Conservation (phyloP, 35 echinoderm and acorn worm species). For the Ophioderma brevispina region DNA sequence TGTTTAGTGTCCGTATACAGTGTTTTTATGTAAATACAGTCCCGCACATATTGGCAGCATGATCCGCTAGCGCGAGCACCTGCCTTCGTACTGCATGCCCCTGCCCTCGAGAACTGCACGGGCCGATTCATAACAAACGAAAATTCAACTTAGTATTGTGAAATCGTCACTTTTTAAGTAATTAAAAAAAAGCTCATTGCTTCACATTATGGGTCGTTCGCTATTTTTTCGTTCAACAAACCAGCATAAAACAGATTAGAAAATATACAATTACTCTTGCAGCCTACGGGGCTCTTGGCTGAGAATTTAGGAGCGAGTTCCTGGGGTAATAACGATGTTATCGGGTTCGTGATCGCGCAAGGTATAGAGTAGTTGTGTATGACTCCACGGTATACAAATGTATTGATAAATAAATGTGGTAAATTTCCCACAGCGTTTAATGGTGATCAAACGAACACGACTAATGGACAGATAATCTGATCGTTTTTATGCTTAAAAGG, state of each 20-base stretch:
- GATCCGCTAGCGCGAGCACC: neutral
- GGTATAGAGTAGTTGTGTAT: neutral
- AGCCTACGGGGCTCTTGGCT: neutral
- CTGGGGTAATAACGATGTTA: neutral
- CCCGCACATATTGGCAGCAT: neutral
- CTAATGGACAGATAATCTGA: neutral
- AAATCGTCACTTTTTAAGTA: neutral
- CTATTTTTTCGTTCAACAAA: neutral
- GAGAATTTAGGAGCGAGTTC: neutral
- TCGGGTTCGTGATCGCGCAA: neutral
- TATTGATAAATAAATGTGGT: constrained; percentile 15
- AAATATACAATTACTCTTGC: neutral
- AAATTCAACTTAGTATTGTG: neutral
- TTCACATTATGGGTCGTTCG: neutral
- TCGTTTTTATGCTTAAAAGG: neutral
- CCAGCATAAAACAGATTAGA: neutral
- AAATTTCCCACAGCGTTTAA: constrained; percentile 2
- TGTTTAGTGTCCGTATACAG: neutral
- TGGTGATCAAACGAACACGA: neutral
- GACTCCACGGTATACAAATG: neutral
- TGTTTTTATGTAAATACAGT: neutral
- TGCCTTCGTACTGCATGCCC: neutral
- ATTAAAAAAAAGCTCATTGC: neutral
- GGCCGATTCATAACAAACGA: neutral
- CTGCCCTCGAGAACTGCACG: neutral